Conservation (phyloP, 2,888 invertebrate species). For the Cancer borealis region DNA sequence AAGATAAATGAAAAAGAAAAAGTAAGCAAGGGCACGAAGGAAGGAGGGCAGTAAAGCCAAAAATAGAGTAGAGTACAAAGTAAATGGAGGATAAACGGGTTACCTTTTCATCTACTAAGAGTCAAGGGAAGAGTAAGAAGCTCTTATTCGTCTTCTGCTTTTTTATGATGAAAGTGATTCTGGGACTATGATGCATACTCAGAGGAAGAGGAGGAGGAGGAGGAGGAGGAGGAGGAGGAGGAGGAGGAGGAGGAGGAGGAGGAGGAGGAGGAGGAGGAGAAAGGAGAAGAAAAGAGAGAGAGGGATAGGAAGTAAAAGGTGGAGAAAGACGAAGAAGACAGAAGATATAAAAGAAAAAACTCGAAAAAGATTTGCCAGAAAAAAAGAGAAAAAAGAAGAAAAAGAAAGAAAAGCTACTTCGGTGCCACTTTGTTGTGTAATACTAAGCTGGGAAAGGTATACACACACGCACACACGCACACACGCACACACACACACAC, state of each 20-base stretch:
- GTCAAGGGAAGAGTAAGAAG: conserved; percentile 20
- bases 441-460: too few relatives aligned
- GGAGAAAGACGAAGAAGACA: too few relatives aligned
- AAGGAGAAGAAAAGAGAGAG: neutral
- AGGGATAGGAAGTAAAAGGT: neutral
- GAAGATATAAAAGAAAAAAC: neutral
- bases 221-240: neutral
- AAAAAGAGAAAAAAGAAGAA: neutral
- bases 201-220: neutral
- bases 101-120: conserved; percentile 20
- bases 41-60: neutral
- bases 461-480: too few relatives aligned
- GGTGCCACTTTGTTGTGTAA: too few relatives aligned
- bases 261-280: neutral
- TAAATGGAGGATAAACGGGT: conserved; percentile 6
- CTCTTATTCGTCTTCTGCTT: conserved; percentile 20
- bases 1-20: neutral
- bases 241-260: too few relatives aligned
- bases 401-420: neutral
- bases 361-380: neutral
- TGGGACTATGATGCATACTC: neutral
- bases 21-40: too few relatives aligned
- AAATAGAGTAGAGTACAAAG: neutral
- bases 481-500: too few relatives aligned
- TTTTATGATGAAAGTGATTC: neutral